Evolutionary conservation across 2,888 invertebrate genomes (phyloP).

Genomic region (Luperina nickerlii): DNA sequence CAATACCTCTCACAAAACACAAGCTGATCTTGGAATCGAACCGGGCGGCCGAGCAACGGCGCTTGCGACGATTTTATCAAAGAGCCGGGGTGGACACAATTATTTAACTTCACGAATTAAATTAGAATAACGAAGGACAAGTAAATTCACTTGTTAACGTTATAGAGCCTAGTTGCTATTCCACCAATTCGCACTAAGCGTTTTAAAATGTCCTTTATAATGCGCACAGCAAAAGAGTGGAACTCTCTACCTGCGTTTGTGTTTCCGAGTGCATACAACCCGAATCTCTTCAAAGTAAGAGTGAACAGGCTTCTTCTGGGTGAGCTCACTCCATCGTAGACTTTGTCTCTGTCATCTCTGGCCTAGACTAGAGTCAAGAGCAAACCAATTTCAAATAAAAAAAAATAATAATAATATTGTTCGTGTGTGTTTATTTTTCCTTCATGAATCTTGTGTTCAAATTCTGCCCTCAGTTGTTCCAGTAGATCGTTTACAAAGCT

Average conservation of each 20-base stretch:
- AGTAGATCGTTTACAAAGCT: constrained; percentile 39
- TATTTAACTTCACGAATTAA: background rate
- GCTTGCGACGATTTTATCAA: constrained; percentile 1
- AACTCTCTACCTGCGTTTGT: too few relatives aligned
- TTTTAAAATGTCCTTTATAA: too few relatives aligned
- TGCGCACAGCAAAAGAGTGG: too few relatives aligned
- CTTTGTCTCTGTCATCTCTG: too few relatives aligned
- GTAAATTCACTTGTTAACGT: constrained; percentile 9
- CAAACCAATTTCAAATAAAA: too few relatives aligned
- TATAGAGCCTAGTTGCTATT: too few relatives aligned
- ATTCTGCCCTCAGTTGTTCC: constrained; percentile 38
- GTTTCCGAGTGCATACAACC: too few relatives aligned
- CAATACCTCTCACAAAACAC: background rate
- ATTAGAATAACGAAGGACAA: background rate
- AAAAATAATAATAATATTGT: constrained; percentile 4
- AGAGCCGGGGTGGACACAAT: background rate
- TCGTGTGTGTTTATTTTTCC: constrained; percentile 43
- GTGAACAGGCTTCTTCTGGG: too few relatives aligned
- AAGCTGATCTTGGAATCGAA: background rate
- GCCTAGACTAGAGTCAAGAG: too few relatives aligned
- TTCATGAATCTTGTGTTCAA: constrained; percentile 43
- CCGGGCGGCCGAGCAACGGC: background rate
- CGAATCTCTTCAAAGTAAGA: too few relatives aligned
- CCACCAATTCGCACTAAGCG: too few relatives aligned
- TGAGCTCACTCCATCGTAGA: too few relatives aligned